Percentiles rank a stretch among this genome's conserved stretches.
phyloP scores from a whole-genome alignment of 2,888 invertebrate genomes.

The Hemicrepidius hirtus region DNA sequence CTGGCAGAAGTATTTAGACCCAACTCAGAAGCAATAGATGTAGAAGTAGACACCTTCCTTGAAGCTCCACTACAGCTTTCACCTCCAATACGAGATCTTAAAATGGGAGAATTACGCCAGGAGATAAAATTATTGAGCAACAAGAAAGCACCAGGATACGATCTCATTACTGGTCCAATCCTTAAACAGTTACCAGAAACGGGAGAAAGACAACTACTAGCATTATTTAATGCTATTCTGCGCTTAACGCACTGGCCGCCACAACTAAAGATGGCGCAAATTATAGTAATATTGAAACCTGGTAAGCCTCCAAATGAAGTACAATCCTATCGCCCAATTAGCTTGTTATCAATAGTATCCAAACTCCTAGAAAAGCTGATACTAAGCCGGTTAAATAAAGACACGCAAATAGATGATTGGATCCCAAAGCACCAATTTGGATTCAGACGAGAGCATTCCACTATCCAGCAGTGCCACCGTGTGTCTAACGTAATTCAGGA shows the following conservation, averaged over 20 bases:
- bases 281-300: constrained; percentile 17
- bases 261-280: constrained; percentile 12
- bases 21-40: constrained; percentile 6
- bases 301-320: neutral
- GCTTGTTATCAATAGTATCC: neutral
- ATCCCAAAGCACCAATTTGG: constrained; percentile 22
- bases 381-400: neutral
- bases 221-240: neutral
- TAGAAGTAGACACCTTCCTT: constrained; percentile 18
- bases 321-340: neutral
- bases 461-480: constrained; percentile 22
- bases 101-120: neutral
- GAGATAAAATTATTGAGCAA: constrained; percentile 6
- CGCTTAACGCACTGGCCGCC: neutral
- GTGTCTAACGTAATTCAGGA: neutral
- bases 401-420: constrained; percentile 5
- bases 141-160: neutral
- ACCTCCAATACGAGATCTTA: constrained; percentile 10
- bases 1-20: neutral
- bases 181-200: constrained; percentile 6
- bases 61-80: constrained; percentile 13
- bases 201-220: neutral
- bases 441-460: constrained; percentile 11
- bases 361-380: constrained; percentile 22
- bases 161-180: neutral